phyloP scores from a whole-genome alignment of 2,113 vertebrate species.

The Marmota monax region DNA sequence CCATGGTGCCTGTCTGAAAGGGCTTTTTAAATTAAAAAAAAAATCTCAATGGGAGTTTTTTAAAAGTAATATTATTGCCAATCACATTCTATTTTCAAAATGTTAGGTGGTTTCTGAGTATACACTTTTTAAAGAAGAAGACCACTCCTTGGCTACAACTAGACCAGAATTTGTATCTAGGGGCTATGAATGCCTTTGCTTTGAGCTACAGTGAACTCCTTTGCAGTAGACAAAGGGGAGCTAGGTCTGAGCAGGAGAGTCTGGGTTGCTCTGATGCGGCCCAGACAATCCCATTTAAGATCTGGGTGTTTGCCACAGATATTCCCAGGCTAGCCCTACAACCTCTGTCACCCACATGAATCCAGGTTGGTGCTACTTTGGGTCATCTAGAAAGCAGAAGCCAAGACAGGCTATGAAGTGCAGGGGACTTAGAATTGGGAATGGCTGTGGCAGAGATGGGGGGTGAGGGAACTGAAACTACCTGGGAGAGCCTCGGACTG shows the following conservation, averaged over 20 bases:
- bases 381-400: neutral
- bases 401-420: neutral
- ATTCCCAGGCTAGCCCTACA: no score
- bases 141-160: neutral
- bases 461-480: neutral
- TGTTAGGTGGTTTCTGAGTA: neutral
- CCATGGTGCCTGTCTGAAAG: neutral
- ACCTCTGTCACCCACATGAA: neutral
- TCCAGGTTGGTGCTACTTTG: neutral
- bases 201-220: neutral
- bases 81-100: slow-evolving; percentile 11
- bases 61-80: neutral
- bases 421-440: neutral
- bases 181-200: no score
- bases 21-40: neutral
- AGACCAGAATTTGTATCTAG: neutral
- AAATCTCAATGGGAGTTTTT: neutral
- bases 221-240: neutral
- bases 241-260: neutral
- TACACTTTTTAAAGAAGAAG: neutral
- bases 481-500: neutral
- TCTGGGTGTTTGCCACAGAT: neutral
- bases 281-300: neutral
- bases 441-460: neutral
- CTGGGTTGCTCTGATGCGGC: neutral